A percentile compares a stretch with the other conserved stretches of the same genome.
Conservation (phyloP, 2,113 vertebrate species). For the Formicarius rufipectus region DNA sequence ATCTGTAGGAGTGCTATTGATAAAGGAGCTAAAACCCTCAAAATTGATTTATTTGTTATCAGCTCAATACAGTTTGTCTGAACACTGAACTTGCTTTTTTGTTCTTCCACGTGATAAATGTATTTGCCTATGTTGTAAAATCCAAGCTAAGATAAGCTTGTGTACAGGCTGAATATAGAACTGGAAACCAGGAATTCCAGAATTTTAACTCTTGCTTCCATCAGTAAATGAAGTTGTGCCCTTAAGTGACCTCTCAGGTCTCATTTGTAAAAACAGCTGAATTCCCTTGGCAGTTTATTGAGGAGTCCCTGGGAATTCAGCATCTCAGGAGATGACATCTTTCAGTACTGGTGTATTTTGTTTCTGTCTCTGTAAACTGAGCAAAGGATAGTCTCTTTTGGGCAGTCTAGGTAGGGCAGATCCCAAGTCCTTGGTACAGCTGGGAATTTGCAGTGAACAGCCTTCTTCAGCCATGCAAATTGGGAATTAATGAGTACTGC, state of each 20-base stretch:
- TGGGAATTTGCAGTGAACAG: neutral
- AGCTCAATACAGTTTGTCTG: conserved; percentile 50
- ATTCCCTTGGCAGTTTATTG: neutral
- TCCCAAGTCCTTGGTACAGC: neutral
- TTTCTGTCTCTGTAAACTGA: neutral
- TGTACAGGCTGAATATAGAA: neutral
- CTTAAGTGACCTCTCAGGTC: neutral
- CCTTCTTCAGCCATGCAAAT: neutral
- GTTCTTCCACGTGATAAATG: neutral
- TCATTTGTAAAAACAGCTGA: neutral
- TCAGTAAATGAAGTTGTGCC: neutral
- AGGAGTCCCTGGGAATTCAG: neutral
- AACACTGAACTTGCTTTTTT: conserved; percentile 24
- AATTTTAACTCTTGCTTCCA: neutral
- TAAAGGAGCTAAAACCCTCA: conserved; percentile 43
- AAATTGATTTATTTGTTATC: conserved; percentile 60
- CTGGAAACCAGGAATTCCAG: neutral
- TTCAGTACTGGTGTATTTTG: neutral
- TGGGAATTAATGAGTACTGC: neutral
- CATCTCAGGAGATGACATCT: neutral
- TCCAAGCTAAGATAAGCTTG: neutral
- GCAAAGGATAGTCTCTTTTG: neutral
- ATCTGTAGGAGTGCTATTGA: conserved; percentile 42
- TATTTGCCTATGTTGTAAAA: conserved; percentile 3
- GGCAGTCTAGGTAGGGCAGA: neutral